Conservation (phyloP, 1,140 invertebrate species). For the Vanessa atalanta region DNA sequence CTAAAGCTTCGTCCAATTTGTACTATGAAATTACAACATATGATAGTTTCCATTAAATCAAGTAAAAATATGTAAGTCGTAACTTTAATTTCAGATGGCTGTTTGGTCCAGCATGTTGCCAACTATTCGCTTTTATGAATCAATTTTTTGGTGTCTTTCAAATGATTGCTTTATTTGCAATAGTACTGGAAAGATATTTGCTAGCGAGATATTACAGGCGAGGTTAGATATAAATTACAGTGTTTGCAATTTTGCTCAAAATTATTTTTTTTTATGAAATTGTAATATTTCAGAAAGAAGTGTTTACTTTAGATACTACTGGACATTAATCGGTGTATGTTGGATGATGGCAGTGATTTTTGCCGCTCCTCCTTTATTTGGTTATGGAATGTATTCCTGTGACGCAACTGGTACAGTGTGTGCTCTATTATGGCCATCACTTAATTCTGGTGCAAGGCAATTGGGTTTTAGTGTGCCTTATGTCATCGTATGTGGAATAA, state of each 20-base stretch:
- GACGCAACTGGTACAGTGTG: constrained; percentile 75
- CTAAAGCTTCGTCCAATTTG: too few species aligned
- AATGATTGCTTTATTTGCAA: constrained; percentile 72
- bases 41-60: neutral
- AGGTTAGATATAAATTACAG: constrained; percentile 51
- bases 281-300: constrained; percentile 67
- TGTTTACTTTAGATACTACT: constrained; percentile 72
- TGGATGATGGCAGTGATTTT: constrained; percentile 70
- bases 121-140: constrained; percentile 79
- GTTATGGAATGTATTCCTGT: constrained; percentile 77
- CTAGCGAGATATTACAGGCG: constrained; percentile 70
- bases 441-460: constrained; percentile 57
- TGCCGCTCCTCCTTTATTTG: constrained; percentile 73
- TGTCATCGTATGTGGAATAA: constrained; percentile 67
- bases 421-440: constrained; percentile 72
- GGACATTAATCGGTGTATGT: constrained; percentile 63
- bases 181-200: constrained; percentile 77
- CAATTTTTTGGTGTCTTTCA: constrained; percentile 80
- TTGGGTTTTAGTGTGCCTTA: constrained; percentile 72
- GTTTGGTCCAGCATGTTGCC: constrained; percentile 76
- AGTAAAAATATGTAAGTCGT: neutral
- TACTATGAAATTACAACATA: too few species aligned
- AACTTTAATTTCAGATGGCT: constrained; percentile 74
- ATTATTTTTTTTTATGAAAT: constrained; percentile 3
- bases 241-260: neutral